Percentiles rank a stretch among this genome's conserved stretches.
phyloP scores from a whole-genome alignment of 1,140 invertebrate genomes.

The Dreissena polymorpha region DNA sequence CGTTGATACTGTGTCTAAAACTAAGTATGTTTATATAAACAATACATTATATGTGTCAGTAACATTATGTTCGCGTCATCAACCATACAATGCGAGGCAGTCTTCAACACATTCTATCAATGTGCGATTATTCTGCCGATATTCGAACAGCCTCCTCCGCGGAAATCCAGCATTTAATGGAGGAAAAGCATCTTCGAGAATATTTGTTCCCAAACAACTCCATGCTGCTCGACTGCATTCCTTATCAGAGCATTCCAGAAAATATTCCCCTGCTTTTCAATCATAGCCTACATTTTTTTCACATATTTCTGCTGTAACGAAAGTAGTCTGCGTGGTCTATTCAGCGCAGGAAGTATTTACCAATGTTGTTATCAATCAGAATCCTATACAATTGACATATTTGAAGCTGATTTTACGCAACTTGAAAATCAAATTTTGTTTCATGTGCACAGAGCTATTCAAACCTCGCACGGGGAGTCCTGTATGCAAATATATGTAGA shows the following conservation, averaged over 20 bases:
- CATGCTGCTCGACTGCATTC: slow-evolving; percentile 32
- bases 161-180: neutral
- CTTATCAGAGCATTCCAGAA: neutral
- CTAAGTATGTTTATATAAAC: slow-evolving; percentile 1
- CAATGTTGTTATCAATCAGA: slow-evolving; percentile 17
- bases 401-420: slow-evolving; percentile 15
- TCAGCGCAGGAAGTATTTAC: slow-evolving; percentile 33
- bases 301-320: neutral
- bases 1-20: neutral
- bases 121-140: neutral
- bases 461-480: neutral
- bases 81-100: neutral
- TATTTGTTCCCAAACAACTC: slow-evolving; percentile 19
- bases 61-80: slow-evolving; percentile 39
- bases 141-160: neutral
- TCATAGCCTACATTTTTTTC: slow-evolving; percentile 9
- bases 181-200: neutral
- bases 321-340: slow-evolving; percentile 11
- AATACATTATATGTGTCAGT: slow-evolving; percentile 20
- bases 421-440: slow-evolving; percentile 32
- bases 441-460: slow-evolving; percentile 13
- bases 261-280: slow-evolving; percentile 2
- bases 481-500: slow-evolving; percentile 43
- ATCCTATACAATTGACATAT: slow-evolving; percentile 37
- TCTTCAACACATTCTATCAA: neutral